Evolutionary conservation across 1,140 invertebrate genomes (phyloP), one percentile per base, ranked within the genome.

Genomic region (Drosophila setifemur): DNA sequence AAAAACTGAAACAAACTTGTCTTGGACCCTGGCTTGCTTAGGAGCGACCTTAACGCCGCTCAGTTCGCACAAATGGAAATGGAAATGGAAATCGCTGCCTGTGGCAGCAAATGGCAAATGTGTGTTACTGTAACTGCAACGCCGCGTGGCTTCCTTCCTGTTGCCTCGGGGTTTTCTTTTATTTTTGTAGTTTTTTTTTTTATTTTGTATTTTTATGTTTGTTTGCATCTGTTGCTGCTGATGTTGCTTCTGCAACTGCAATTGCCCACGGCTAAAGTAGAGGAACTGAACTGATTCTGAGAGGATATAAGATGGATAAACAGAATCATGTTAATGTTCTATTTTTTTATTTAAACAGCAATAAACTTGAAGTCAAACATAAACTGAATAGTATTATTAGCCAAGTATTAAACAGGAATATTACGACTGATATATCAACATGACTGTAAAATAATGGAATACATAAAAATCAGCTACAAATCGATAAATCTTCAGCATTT

Each of bases 61-160:
- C 28, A 33, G 18, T 28, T 25, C 58, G 29, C 43, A 39, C 70
- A 66, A 79, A 81, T 82, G 77, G 73, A 83, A 83, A 79, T 79
- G 66, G 57, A 73, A 78, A 82, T 83, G 78, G 79, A 83, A 83
- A 83, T 85, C 74, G 68, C 61, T 47, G 67, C 52, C 57, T 72
- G 49, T 31, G 69, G 35, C 74, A 64, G 81, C 67, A 64, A 67
- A 79, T 83, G 81, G 81, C 42, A 81, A 86, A 86, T 81, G 82
- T 86, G 81, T 86, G 81, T 86, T 86, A 86, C 82, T 86, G 75
- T 86, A 86, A 87, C 81, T 86, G 72, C 71, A 49, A 53, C 64
- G 48, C 21, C 42, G 64, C 54, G 29, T 64, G 35, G 69, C 57
- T 73, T 72, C 55, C 79, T 86, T 86, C 75, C 73, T 83, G 78